Percentiles rank a stretch among this genome's conserved stretches.
These are phyloP conservation scores for Camponotus floridanus DNA, from an alignment of 1,140 invertebrate genomes.

Conservation along the genomic window DNA sequence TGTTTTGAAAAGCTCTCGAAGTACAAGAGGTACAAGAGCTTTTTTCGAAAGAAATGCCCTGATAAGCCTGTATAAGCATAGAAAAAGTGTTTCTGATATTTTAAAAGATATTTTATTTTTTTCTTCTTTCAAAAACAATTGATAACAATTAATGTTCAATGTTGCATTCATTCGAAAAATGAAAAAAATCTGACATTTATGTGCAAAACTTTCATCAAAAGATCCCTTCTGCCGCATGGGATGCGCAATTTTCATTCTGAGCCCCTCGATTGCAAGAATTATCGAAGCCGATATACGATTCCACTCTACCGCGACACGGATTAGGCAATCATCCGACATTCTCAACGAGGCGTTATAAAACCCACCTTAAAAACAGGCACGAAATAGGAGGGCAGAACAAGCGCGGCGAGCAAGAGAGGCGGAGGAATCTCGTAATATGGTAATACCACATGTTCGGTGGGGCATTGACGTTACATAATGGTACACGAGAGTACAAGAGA, in stretches of 20 bases:
- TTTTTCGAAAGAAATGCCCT: too few species aligned
- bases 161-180: not conserved
- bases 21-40: too few species aligned
- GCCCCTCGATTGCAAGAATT: constrained; percentile 6
- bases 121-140: too few species aligned
- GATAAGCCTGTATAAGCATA: not conserved
- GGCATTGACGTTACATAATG: constrained; percentile 71
- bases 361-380: constrained; percentile 47
- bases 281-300: not conserved
- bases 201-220: not conserved
- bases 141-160: not conserved
- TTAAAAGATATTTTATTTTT: not conserved
- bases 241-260: not conserved
- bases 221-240: too few species aligned
- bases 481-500: constrained; percentile 69
- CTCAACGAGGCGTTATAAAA: constrained; percentile 61
- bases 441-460: constrained; percentile 68
- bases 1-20: too few species aligned
- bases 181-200: not conserved
- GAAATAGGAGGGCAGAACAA: constrained; percentile 21
- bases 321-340: constrained; percentile 55
- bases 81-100: not conserved
- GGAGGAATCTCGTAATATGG: constrained; percentile 70
- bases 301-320: constrained; percentile 21
- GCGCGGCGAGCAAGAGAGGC: constrained; percentile 3